A percentile compares a stretch with the other conserved stretches of the same genome.
Conservation (phyloP, 1,140 invertebrate species). For the Drosophila sechellia region DNA sequence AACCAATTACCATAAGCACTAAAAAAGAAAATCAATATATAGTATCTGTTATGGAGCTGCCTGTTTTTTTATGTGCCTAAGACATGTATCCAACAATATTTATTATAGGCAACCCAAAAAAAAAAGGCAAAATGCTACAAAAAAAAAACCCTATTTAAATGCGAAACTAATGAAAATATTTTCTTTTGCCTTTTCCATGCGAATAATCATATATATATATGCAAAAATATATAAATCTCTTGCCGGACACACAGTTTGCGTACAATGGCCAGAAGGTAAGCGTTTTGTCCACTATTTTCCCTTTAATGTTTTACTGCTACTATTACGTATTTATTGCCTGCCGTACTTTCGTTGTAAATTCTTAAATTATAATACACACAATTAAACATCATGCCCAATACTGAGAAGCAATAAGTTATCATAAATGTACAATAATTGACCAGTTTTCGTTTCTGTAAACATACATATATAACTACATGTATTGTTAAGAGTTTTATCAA, state of each 20-base stretch:
- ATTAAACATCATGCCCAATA: slow-evolving; percentile 30
- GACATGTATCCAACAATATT: slow-evolving; percentile 49
- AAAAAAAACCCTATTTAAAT: slow-evolving; percentile 43
- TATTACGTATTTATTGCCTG: slow-evolving; percentile 80
- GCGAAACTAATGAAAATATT: slow-evolving; percentile 69
- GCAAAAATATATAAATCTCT: slow-evolving; percentile 77
- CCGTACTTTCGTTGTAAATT: slow-evolving; percentile 71
- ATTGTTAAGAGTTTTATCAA: slow-evolving; percentile 42
- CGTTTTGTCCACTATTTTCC: slow-evolving; percentile 64
- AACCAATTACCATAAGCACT: slow-evolving; percentile 48
- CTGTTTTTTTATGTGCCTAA: slow-evolving; percentile 62
- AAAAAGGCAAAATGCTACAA: slow-evolving; percentile 38
- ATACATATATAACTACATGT: slow-evolving; percentile 25
- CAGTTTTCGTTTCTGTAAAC: slow-evolving; percentile 47
- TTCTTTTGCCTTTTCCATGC: slow-evolving; percentile 77
- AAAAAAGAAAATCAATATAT: slow-evolving; percentile 40
- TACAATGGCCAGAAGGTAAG: slow-evolving; percentile 95
- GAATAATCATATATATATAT: slow-evolving; percentile 28
- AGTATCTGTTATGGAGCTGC: slow-evolving; percentile 57
- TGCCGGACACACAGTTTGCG: slow-evolving; percentile 90
- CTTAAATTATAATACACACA: slow-evolving; percentile 50
- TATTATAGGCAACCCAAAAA: slow-evolving; percentile 26
- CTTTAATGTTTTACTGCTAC: slow-evolving; percentile 49
- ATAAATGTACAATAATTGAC: slow-evolving; percentile 62
- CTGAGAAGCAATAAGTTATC: slow-evolving; percentile 56